Conservation (phyloP, 2,797 vertebrate species). For the Molothrus aeneus region DNA sequence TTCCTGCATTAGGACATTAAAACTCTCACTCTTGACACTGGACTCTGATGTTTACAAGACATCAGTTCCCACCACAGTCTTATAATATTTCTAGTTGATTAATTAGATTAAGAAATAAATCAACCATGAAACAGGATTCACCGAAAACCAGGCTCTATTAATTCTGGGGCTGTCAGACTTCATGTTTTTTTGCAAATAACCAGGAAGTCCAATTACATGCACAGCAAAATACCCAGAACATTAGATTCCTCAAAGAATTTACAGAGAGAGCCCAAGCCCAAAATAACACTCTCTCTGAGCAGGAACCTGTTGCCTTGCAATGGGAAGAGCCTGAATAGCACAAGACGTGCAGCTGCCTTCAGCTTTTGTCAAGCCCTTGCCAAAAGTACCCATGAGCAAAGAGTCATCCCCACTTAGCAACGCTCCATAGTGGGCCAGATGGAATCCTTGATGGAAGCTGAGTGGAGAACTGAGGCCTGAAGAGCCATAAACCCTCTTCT, state of each 20-base stretch:
- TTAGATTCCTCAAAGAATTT: constrained; percentile 12
- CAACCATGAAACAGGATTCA: constrained; percentile 42
- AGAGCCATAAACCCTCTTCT: background rate
- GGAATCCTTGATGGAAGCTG: background rate
- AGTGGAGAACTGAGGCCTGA: background rate
- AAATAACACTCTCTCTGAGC: background rate
- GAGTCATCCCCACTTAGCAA: background rate
- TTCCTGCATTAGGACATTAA: background rate
- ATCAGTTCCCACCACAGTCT: background rate
- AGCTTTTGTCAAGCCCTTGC: background rate
- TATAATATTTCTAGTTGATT: constrained; percentile 26
- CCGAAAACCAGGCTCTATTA: constrained; percentile 10
- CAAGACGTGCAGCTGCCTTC: background rate
- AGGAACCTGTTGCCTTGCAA: background rate
- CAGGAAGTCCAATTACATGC: constrained; percentile 21
- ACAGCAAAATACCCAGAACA: background rate
- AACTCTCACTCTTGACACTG: background rate
- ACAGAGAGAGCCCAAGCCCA: background rate
- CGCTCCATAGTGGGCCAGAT: background rate
- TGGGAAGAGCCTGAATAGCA: background rate
- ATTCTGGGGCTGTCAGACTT: background rate
- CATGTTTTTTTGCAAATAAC: constrained; percentile 12
- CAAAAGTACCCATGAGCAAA: background rate
- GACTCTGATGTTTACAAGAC: background rate
- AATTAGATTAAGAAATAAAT: constrained; percentile 46